phyloP scores from a whole-genome alignment of 2,797 vertebrate genomes.

The Sebastes flavidus region DNA sequence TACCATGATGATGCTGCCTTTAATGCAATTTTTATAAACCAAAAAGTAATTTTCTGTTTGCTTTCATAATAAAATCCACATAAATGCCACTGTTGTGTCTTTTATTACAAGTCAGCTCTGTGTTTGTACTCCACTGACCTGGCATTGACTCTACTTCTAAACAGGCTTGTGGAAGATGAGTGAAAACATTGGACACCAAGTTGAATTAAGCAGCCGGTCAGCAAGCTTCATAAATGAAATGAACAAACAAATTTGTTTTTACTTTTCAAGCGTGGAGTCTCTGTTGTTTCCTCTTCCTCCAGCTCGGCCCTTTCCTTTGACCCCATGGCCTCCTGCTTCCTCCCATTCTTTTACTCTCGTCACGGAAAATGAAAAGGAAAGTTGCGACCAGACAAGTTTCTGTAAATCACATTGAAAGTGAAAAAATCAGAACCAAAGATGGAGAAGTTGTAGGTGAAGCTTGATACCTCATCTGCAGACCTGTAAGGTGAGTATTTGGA shows the following conservation, averaged over 20 bases:
- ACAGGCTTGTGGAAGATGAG: neutral
- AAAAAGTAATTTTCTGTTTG: neutral
- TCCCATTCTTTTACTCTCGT: constrained; percentile 31
- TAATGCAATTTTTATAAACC: neutral
- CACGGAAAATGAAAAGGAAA: constrained; percentile 9
- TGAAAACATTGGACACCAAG: neutral
- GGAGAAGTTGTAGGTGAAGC: neutral
- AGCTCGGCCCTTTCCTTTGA: constrained; percentile 26
- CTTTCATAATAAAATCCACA: neutral
- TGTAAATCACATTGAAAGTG: neutral
- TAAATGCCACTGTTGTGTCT: neutral
- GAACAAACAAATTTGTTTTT: neutral
- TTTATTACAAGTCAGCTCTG: neutral
- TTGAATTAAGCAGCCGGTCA: neutral
- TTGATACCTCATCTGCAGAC: neutral
- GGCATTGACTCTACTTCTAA: neutral
- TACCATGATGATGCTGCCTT: neutral
- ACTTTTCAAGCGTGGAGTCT: neutral
- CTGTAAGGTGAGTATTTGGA: constrained; percentile 19
- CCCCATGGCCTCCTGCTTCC: constrained; percentile 41
- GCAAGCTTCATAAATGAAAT: neutral
- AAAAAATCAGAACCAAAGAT: neutral
- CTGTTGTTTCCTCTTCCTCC: constrained; percentile 18
- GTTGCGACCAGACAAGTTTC: neutral
- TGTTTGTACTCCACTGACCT: neutral